Evolutionary conservation across 2,113 vertebrate species (phyloP).

Genomic region (Plestiodon gilberti): DNA sequence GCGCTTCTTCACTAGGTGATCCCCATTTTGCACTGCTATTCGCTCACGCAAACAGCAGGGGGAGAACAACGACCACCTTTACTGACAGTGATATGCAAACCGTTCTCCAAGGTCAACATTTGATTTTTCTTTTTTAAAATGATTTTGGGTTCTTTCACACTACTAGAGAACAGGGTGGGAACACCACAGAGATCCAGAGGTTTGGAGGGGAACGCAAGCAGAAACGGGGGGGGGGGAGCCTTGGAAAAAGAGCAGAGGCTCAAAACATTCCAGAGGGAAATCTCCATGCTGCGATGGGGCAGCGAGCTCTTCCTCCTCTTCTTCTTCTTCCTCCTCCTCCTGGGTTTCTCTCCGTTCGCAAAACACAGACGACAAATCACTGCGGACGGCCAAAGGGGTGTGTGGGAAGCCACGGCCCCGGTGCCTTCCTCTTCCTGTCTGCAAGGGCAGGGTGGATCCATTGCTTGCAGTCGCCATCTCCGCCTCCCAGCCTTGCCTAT

Average conservation of each 20-base stretch:
- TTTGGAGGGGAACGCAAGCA: background rate
- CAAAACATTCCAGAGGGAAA: background rate
- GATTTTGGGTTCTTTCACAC: background rate
- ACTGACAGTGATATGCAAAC: background rate
- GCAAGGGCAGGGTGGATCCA: slow-evolving; percentile 10
- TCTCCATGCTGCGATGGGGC: background rate
- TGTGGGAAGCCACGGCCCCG: background rate
- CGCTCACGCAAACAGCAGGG: background rate
- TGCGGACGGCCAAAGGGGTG: background rate
- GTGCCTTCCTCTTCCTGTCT: slow-evolving; percentile 10
- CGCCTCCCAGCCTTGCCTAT: background rate
- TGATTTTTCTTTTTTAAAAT: background rate
- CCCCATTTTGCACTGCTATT: background rate
- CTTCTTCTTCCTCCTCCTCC: background rate
- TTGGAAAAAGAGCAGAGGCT: too few relatives aligned
- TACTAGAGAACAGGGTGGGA: background rate
- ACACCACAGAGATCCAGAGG: background rate
- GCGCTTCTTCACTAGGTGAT: background rate
- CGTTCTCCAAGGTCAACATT: background rate
- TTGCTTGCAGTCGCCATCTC: background rate
- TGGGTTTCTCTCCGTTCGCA: background rate
- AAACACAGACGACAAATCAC: background rate
- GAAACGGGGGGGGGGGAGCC: background rate
- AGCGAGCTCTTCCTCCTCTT: background rate
- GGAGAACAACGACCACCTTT: background rate